Conservation (phyloP, 1,140 invertebrate species). For the Leptopilina boulardi region DNA sequence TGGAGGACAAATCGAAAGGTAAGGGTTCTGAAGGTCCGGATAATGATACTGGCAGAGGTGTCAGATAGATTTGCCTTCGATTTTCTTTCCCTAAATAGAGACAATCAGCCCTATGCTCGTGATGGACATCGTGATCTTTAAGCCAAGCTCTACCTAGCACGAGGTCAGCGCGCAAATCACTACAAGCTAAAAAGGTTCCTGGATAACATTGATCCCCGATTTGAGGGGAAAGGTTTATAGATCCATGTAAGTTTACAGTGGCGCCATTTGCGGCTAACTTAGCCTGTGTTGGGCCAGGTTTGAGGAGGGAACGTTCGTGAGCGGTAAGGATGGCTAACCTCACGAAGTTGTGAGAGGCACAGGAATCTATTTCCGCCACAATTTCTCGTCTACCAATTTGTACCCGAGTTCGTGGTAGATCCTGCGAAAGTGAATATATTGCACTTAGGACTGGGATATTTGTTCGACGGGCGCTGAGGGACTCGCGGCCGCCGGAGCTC, state of each 20-base stretch:
- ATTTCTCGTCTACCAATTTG: not conserved
- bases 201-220: not conserved
- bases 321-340: not conserved
- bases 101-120: not conserved
- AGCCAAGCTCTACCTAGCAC: not conserved
- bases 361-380: not conserved
- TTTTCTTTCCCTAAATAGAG: not conserved
- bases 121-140: not conserved
- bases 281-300: not conserved
- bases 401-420: not conserved
- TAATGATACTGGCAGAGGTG: not conserved
- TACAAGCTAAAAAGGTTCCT: not conserved
- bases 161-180: not conserved
- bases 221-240: not conserved
- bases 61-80: not conserved
- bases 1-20: not conserved
- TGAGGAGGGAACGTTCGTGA: not conserved
- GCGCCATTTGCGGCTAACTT: not conserved
- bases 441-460: no score
- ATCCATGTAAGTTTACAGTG: not conserved
- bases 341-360: not conserved
- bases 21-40: not conserved
- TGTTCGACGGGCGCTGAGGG: not conserved
- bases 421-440: no score
- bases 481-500: no score